Conservation (phyloP, 2,888 invertebrate genomes). For the Microchrysa polita region DNA sequence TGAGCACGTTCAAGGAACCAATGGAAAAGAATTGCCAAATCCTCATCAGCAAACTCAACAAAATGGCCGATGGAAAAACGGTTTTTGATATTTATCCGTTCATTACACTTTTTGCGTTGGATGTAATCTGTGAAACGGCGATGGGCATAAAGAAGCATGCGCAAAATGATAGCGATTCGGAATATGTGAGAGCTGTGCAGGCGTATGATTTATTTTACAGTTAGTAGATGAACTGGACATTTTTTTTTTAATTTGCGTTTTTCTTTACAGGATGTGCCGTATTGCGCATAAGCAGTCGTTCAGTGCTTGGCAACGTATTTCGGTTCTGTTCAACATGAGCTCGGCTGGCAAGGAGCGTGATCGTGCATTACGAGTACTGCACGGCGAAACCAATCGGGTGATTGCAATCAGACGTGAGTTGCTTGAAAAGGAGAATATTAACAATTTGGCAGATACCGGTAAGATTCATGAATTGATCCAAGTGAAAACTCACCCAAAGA, state of each 20-base stretch:
- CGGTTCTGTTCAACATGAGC: constrained; percentile 54
- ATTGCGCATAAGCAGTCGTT: constrained; percentile 59
- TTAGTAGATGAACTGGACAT: too few species aligned
- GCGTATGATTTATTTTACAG: constrained; percentile 68
- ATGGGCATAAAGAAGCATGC: constrained; percentile 83
- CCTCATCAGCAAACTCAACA: constrained; percentile 63
- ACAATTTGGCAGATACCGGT: constrained; percentile 52
- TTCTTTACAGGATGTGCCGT: constrained; percentile 57
- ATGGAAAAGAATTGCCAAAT: constrained; percentile 74
- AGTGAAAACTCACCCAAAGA: too few species aligned
- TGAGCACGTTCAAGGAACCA: constrained; percentile 76
- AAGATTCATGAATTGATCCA: constrained; percentile 38
- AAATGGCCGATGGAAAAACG: constrained; percentile 63
- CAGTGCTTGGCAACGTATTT: constrained; percentile 59
- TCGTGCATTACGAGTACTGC: constrained; percentile 56
- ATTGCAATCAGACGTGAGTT: constrained; percentile 57
- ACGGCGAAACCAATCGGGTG: constrained; percentile 60
- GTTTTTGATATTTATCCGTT: constrained; percentile 69
- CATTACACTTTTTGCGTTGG: constrained; percentile 65
- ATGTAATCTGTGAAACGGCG: constrained; percentile 71
- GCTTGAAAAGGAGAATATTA: constrained; percentile 54
- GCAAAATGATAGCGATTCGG: constrained; percentile 72
- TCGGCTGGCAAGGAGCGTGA: constrained; percentile 53
- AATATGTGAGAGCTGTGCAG: constrained; percentile 77
- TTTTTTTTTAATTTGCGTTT: too few species aligned